Percentiles rank a stretch among this genome's conserved stretches.
Evolutionary conservation across 2,888 invertebrate genomes (phyloP).

Genomic region (Drosophila subquinaria): DNA sequence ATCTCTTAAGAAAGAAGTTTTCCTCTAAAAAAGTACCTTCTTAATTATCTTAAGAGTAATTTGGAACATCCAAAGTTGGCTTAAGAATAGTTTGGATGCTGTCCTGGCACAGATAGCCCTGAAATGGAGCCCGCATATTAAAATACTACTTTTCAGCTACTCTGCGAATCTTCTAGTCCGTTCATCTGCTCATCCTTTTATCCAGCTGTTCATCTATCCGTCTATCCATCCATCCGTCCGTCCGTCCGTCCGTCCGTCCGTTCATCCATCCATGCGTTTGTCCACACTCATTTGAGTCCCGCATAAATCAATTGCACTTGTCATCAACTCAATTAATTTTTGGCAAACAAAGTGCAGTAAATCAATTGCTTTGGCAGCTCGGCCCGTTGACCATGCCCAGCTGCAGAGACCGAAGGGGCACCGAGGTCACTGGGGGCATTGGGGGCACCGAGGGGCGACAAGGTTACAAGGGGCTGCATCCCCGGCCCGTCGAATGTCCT

Average conservation of each 20-base stretch:
- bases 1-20: too few relatives aligned
- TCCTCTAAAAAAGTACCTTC: too few relatives aligned
- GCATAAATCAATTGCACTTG: slow-evolving; percentile 86
- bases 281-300: slow-evolving; percentile 84
- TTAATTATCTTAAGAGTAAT: too few relatives aligned
- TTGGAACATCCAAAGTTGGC: background rate
- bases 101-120: background rate
- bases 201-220: slow-evolving; percentile 27
- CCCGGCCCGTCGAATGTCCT: slow-evolving; percentile 35
- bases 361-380: slow-evolving; percentile 85
- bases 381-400: slow-evolving; percentile 67
- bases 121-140: slow-evolving; percentile 1
- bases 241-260: slow-evolving; percentile 15
- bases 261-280: slow-evolving; percentile 57
- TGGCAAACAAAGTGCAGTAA: slow-evolving; percentile 85
- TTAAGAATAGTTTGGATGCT: background rate
- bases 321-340: slow-evolving; percentile 86
- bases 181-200: slow-evolving; percentile 19
- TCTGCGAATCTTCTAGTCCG: slow-evolving; percentile 4
- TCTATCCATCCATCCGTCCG: background rate
- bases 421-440: background rate
- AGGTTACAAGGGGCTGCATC: slow-evolving; percentile 4
- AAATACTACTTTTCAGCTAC: background rate
- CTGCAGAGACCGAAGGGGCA: slow-evolving; percentile 11
- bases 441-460: background rate